These are phyloP conservation scores for Acanthosoma haemorrhoidale DNA, from an alignment of 2,888 invertebrate species.

Conservation along the genomic window DNA sequence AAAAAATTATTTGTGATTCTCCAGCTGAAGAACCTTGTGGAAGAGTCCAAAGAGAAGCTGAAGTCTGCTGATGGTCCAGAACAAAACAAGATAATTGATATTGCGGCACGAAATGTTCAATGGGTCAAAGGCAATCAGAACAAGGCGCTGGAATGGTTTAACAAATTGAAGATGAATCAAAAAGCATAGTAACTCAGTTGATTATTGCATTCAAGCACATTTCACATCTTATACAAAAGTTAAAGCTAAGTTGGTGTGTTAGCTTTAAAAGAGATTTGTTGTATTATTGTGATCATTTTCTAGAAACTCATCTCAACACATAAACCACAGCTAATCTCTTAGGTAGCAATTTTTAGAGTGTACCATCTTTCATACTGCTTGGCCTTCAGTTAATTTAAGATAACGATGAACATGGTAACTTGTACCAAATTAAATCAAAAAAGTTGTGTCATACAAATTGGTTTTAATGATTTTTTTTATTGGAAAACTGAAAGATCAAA, in stretches of 20 bases:
- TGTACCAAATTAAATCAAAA: too few species aligned
- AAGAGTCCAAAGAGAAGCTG: neutral
- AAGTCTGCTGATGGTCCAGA: conserved; percentile 27
- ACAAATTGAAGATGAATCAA: neutral
- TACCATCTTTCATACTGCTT: neutral
- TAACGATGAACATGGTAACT: too few species aligned
- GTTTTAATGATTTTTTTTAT: too few species aligned
- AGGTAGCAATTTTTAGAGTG: neutral
- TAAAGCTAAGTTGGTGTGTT: too few species aligned
- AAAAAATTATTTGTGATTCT: neutral
- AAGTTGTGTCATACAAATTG: too few species aligned
- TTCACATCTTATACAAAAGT: too few species aligned
- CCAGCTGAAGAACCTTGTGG: conserved; percentile 29
- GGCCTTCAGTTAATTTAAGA: too few species aligned
- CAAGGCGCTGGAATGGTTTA: conserved; percentile 30
- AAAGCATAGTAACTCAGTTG: neutral
- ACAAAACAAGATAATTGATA: conserved; percentile 14
- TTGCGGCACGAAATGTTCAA: conserved; percentile 30
- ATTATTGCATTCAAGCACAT: neutral
- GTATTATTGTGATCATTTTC: too few species aligned
- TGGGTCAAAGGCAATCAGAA: conserved; percentile 31
- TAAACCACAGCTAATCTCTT: neutral
- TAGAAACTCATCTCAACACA: neutral
- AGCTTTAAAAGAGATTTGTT: too few species aligned
- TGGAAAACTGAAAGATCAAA: too few species aligned